Evolutionary conservation across 2,888 invertebrate species (phyloP).

Genomic region (Augochlorella aurata): DNA sequence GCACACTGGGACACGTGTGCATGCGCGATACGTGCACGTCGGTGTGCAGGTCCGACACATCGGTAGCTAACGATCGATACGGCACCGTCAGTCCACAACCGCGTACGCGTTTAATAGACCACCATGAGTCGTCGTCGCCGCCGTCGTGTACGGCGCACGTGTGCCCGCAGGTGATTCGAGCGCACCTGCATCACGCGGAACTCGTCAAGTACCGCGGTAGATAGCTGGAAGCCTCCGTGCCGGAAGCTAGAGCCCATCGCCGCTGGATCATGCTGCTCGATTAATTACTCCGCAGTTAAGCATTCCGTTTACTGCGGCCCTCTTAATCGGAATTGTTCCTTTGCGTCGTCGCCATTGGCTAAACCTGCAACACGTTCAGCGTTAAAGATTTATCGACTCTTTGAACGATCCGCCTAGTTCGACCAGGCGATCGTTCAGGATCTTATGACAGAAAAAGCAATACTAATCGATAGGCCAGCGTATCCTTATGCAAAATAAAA

Average conservation of each 20-base stretch:
- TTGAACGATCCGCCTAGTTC: too few relatives aligned
- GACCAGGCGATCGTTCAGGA: not conserved
- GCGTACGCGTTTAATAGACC: conserved; percentile 35
- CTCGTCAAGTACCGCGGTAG: conserved; percentile 10
- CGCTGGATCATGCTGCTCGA: not conserved
- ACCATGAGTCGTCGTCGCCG: conserved; percentile 31
- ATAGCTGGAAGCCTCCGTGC: conserved; percentile 34
- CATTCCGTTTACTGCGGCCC: too few relatives aligned
- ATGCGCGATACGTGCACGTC: conserved; percentile 18
- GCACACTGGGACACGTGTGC: conserved; percentile 10
- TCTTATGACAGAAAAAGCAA: too few relatives aligned
- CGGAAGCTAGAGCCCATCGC: not conserved
- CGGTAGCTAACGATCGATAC: conserved; percentile 60
- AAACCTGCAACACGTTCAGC: too few relatives aligned
- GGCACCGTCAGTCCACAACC: conserved; percentile 26
- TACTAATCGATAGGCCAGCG: too few relatives aligned
- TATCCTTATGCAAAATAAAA: too few relatives aligned
- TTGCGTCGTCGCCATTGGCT: too few relatives aligned
- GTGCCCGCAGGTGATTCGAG: conserved; percentile 43
- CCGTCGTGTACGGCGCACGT: conserved; percentile 15
- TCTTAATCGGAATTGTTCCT: too few relatives aligned
- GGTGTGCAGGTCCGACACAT: conserved; percentile 38
- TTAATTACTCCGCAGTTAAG: not conserved
- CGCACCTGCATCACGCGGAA: conserved; percentile 30
- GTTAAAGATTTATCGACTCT: too few relatives aligned